Percentiles rank a stretch among this genome's conserved stretches.
phyloP scores from a whole-genome alignment of 1,140 invertebrate genomes.

The Pogonus chalceus region DNA sequence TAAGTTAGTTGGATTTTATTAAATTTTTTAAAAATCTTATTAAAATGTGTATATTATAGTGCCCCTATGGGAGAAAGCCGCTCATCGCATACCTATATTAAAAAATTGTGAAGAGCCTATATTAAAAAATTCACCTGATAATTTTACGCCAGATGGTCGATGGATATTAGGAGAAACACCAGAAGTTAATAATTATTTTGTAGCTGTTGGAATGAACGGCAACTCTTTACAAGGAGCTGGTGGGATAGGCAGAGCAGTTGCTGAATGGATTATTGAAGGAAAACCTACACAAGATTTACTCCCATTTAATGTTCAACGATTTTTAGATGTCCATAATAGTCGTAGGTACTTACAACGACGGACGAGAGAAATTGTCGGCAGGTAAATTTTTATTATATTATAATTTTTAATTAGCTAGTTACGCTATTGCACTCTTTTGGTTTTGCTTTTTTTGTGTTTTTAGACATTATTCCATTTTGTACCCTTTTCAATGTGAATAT shows the following conservation, averaged over 20 bases:
- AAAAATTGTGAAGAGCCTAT: conserved; percentile 42
- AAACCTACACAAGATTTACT: conserved; percentile 52
- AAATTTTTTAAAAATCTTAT: too few relatives aligned
- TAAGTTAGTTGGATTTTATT: conserved; percentile 36
- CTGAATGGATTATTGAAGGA: conserved; percentile 65
- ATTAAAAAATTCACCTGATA: conserved; percentile 61
- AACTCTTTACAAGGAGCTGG: conserved; percentile 56
- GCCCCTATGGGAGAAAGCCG: conserved; percentile 48
- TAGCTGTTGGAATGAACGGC: conserved; percentile 63
- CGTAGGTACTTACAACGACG: conserved; percentile 62
- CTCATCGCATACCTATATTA: conserved; percentile 56
- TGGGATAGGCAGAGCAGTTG: conserved; percentile 64
- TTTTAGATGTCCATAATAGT: conserved; percentile 75
- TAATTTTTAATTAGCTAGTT: conserved; percentile 23
- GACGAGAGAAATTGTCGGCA: conserved; percentile 62
- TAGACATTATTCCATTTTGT: conserved; percentile 51
- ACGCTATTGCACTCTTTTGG: too few relatives aligned
- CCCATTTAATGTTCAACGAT: conserved; percentile 60
- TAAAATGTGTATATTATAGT: conserved; percentile 23
- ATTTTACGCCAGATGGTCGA: conserved; percentile 63
- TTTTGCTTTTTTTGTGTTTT: conserved; percentile 15
- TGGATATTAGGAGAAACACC: conserved; percentile 64
- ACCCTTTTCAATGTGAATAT: conserved; percentile 53
- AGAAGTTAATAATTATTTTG: conserved; percentile 69
- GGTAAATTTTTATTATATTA: conserved; percentile 30